These are phyloP conservation scores for Spodoptera picta DNA, from an alignment of 2,888 invertebrate genomes.

Conservation along the genomic window DNA sequence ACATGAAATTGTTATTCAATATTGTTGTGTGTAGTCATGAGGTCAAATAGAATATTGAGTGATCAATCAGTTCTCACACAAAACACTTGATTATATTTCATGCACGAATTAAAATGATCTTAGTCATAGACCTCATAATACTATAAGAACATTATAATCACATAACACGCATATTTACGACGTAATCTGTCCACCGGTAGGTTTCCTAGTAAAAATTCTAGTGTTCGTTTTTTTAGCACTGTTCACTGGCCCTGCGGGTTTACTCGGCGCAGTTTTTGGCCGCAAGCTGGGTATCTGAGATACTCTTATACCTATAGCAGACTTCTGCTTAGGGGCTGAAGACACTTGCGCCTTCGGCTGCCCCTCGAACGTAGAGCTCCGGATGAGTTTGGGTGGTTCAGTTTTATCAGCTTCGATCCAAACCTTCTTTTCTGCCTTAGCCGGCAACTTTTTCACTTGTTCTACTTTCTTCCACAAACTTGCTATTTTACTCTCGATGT, in stretches of 20 bases:
- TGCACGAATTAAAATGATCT: slow-evolving; percentile 7
- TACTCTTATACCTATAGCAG: slow-evolving; percentile 81
- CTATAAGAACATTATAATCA: slow-evolving; percentile 32
- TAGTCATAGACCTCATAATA: slow-evolving; percentile 26
- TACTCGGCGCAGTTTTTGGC: slow-evolving; percentile 70
- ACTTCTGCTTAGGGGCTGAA: slow-evolving; percentile 82
- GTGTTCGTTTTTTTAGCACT: slow-evolving; percentile 69
- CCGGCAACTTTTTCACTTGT: slow-evolving; percentile 89
- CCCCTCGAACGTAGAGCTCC: slow-evolving; percentile 91
- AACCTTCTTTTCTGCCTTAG: slow-evolving; percentile 89
- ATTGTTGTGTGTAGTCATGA: slow-evolving; percentile 22
- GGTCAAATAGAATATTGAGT: slow-evolving; percentile 23
- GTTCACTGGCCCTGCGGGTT: slow-evolving; percentile 57
- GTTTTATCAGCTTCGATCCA: slow-evolving; percentile 87
- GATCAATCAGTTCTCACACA: slow-evolving; percentile 7
- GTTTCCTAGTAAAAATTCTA: slow-evolving; percentile 75
- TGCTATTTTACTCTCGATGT: slow-evolving; percentile 93
- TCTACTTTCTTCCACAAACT: slow-evolving; percentile 94
- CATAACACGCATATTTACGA: slow-evolving; percentile 57
- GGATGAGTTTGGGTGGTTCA: slow-evolving; percentile 83
- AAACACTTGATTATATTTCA: slow-evolving; percentile 29
- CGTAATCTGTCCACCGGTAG: slow-evolving; percentile 69
- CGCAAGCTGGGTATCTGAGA: slow-evolving; percentile 83
- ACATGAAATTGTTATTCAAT: slow-evolving; percentile 36
- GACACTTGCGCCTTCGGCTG: slow-evolving; percentile 78